These are phyloP conservation scores for Sylvicapra grimmia DNA, from an alignment of 2,113 vertebrate species.

Conservation along the genomic window DNA sequence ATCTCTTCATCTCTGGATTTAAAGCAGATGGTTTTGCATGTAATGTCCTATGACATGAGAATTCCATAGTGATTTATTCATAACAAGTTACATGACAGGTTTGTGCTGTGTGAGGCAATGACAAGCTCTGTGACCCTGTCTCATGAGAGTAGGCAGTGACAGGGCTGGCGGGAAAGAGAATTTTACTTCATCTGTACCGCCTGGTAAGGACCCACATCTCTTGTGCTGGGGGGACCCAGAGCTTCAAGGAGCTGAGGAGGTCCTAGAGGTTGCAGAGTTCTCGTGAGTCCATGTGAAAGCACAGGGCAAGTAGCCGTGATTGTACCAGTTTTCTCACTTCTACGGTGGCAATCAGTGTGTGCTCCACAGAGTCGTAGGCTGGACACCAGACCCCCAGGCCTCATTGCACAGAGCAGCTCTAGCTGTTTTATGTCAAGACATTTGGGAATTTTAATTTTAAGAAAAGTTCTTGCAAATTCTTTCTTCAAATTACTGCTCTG, in stretches of 20 bases:
- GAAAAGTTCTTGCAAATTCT: not conserved
- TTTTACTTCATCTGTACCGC: rapidly evolving
- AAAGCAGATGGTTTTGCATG: not conserved
- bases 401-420: too few relatives aligned
- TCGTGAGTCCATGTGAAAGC: not conserved
- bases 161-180: not conserved
- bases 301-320: rapidly evolving
- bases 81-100: not conserved
- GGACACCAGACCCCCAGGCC: not conserved
- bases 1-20: not conserved
- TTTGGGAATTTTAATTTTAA: not conserved
- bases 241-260: not conserved
- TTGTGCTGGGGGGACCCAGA: rapidly evolving
- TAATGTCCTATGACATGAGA: not conserved
- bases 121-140: not conserved
- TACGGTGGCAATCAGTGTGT: too few relatives aligned
- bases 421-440: not conserved
- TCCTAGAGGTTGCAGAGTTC: not conserved
- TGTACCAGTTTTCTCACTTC: too few relatives aligned
- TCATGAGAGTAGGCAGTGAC: not conserved
- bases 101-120: not conserved
- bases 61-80: not conserved
- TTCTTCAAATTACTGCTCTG: not conserved
- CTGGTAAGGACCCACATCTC: rapidly evolving
- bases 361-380: rapidly evolving